Evolutionary conservation across 2,797 vertebrate genomes (phyloP).

Genomic region (Carduelis carduelis): DNA sequence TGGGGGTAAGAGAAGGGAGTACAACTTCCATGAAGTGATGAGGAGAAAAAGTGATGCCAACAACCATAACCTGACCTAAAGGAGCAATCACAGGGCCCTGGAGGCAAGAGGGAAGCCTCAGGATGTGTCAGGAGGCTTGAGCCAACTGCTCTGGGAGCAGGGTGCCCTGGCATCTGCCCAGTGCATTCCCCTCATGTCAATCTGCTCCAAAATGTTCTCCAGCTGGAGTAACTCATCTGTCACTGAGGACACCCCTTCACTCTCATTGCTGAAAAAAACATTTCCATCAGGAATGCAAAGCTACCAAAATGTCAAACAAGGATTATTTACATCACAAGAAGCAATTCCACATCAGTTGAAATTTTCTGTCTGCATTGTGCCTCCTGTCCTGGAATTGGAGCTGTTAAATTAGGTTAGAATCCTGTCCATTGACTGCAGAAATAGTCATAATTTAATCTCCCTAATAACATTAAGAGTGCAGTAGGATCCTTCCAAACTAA

Average conservation of each 20-base stretch:
- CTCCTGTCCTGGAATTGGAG: neutral
- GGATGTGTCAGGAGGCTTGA: neutral
- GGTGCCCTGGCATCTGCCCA: neutral
- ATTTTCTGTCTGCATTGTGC: neutral
- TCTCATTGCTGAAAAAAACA: neutral
- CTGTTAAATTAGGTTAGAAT: slow-evolving; percentile 3
- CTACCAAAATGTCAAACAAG: neutral
- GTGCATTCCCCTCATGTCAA: neutral
- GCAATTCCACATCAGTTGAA: neutral
- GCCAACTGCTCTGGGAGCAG: neutral
- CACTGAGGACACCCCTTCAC: neutral
- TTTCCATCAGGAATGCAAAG: neutral
- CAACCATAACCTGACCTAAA: neutral
- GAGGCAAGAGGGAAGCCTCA: neutral
- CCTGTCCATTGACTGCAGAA: neutral
- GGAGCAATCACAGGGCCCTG: neutral
- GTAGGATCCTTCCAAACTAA: neutral
- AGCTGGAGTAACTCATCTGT: neutral
- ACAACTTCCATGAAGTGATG: neutral
- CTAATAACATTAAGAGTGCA: slow-evolving; percentile 12
- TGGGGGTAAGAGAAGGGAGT: neutral
- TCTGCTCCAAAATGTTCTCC: neutral
- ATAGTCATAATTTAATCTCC: neutral
- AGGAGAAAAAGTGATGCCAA: neutral
- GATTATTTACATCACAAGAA: neutral